Evolutionary conservation across 2,888 invertebrate species (phyloP).

Genomic region (Maniola hyperantus): DNA sequence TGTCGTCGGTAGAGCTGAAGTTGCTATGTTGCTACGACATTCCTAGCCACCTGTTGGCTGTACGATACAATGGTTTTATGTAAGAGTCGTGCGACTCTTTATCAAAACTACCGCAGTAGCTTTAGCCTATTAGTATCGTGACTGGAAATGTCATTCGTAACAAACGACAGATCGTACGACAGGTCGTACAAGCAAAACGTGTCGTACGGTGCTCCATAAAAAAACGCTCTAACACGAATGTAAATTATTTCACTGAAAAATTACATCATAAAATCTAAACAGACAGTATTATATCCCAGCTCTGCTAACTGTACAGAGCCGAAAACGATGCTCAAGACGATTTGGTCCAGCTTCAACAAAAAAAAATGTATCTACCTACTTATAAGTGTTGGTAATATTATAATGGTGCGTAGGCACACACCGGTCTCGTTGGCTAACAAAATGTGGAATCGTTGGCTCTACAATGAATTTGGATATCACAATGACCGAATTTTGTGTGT

Average conservation of each 20-base stretch:
- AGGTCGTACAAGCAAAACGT: no score
- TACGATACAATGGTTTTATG: no score
- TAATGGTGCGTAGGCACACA: not conserved
- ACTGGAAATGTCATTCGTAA: no score
- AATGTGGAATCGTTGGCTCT: not conserved
- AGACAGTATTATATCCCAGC: constrained; percentile 5
- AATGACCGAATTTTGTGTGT: not conserved
- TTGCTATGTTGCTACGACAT: no score
- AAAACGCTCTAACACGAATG: constrained; percentile 47
- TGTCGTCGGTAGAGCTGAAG: no score
- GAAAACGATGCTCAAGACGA: constrained; percentile 44
- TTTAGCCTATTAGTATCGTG: no score
- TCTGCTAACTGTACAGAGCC: constrained; percentile 2
- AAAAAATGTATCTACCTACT: constrained; percentile 43
- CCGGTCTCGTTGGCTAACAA: not conserved
- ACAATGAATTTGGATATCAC: not conserved
- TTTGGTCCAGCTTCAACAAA: constrained; percentile 78
- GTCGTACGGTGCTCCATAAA: no score
- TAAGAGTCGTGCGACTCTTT: no score
- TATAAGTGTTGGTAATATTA: not conserved
- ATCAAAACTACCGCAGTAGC: no score
- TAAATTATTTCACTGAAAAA: constrained; percentile 46
- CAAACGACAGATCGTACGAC: no score
- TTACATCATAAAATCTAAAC: constrained; percentile 20
- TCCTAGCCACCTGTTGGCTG: no score